phyloP scores from a whole-genome alignment of 2,797 vertebrate species.

The Esox masquinongy region DNA sequence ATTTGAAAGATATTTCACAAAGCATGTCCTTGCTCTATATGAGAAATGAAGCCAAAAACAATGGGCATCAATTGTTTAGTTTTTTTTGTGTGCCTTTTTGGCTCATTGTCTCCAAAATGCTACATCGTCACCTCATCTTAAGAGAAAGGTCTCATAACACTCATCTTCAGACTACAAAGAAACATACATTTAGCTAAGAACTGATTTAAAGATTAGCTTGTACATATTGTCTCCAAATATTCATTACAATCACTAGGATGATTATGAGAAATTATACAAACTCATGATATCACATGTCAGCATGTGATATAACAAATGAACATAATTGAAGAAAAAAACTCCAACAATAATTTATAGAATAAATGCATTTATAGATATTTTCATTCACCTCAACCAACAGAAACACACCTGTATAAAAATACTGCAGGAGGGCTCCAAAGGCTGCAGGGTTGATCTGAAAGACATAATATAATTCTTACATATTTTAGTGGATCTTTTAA shows the following conservation, averaged over 20 bases:
- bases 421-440: conserved; percentile 91
- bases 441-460: conserved; percentile 93
- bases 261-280: background rate
- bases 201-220: background rate
- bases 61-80: background rate
- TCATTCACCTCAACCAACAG: background rate
- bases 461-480: background rate
- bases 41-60: background rate
- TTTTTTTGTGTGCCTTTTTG: background rate
- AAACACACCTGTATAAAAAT: conserved; percentile 91
- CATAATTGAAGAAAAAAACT: background rate
- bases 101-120: background rate
- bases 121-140: background rate
- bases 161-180: background rate
- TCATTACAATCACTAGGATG: background rate
- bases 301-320: background rate
- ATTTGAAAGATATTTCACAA: background rate
- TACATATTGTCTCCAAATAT: background rate
- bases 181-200: background rate
- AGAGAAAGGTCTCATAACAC: background rate
- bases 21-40: background rate
- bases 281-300: background rate
- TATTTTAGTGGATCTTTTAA: background rate
- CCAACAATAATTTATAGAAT: too few relatives aligned
- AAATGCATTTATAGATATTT: background rate